A percentile compares a stretch with the other conserved stretches of the same genome.
These are phyloP conservation scores for Cantharis rustica DNA, from an alignment of 2,888 invertebrate genomes.

Conservation along the genomic window DNA sequence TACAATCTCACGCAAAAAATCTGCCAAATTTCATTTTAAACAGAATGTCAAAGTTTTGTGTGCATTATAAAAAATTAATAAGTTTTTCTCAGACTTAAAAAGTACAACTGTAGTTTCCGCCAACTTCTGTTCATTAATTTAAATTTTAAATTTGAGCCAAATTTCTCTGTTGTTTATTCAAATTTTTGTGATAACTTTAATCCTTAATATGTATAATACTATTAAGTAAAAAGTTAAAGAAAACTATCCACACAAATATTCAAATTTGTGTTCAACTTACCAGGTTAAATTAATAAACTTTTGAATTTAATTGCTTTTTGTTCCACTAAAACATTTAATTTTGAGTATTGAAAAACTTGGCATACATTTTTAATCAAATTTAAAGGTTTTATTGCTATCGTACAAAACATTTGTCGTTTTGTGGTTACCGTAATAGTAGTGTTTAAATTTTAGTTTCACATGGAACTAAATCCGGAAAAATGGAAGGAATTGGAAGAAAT, in stretches of 20 bases:
- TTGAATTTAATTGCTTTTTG: neutral
- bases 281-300: neutral
- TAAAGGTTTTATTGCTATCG: neutral
- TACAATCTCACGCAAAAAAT: neutral
- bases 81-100: neutral
- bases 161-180: neutral
- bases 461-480: neutral
- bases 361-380: neutral
- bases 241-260: neutral
- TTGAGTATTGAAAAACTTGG: neutral
- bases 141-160: neutral
- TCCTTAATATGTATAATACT: neutral
- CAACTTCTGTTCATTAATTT: neutral
- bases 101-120: neutral
- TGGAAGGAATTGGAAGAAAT: neutral
- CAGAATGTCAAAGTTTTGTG: neutral
- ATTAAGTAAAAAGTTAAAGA: neutral
- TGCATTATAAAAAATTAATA: neutral
- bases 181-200: neutral
- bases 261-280: neutral
- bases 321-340: neutral
- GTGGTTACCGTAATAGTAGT: neutral
- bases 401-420: neutral
- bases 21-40: neutral
- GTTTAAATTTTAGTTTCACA: neutral